Evolutionary conservation across 2,888 invertebrate genomes (phyloP).

Genomic region (Cephus nigrinus): DNA sequence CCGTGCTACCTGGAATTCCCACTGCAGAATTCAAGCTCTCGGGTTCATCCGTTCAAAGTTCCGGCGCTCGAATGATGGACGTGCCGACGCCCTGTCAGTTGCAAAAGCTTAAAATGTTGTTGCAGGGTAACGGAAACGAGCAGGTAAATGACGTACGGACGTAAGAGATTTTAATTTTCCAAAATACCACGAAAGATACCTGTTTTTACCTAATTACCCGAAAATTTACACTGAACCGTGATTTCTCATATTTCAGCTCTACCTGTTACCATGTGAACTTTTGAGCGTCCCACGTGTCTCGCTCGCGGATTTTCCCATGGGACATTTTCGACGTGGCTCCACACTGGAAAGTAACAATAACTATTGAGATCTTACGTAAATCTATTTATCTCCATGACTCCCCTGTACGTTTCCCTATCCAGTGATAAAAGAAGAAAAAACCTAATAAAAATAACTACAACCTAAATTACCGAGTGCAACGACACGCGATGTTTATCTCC

Average conservation of each 20-base stretch:
- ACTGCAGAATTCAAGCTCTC: slow-evolving; percentile 9
- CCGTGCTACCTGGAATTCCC: slow-evolving; percentile 35
- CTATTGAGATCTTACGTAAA: slow-evolving; percentile 5
- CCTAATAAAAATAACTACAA: slow-evolving; percentile 8
- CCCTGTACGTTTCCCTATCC: slow-evolving; percentile 1
- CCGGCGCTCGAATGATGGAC: slow-evolving; percentile 37
- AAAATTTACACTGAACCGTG: background rate
- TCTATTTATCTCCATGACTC: background rate
- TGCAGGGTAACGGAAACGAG: slow-evolving; percentile 69
- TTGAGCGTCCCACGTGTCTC: slow-evolving; percentile 24
- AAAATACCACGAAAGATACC: background rate
- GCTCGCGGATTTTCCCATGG: slow-evolving; percentile 7
- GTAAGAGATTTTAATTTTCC: background rate
- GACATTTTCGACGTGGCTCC: slow-evolving; percentile 13
- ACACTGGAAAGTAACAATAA: slow-evolving; percentile 15
- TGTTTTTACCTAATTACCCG: background rate
- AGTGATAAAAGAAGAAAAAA: slow-evolving; percentile 8
- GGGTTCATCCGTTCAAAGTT: background rate
- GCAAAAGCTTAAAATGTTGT: slow-evolving; percentile 68
- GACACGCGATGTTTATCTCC: background rate
- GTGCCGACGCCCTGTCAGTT: slow-evolving; percentile 68
- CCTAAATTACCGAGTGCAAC: background rate
- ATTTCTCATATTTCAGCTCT: slow-evolving; percentile 27
- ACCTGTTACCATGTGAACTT: slow-evolving; percentile 40
- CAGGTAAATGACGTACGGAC: slow-evolving; percentile 53